These are phyloP conservation scores for Fukomys damarensis DNA, from an alignment of 2,113 vertebrate genomes.

Conservation along the genomic window DNA sequence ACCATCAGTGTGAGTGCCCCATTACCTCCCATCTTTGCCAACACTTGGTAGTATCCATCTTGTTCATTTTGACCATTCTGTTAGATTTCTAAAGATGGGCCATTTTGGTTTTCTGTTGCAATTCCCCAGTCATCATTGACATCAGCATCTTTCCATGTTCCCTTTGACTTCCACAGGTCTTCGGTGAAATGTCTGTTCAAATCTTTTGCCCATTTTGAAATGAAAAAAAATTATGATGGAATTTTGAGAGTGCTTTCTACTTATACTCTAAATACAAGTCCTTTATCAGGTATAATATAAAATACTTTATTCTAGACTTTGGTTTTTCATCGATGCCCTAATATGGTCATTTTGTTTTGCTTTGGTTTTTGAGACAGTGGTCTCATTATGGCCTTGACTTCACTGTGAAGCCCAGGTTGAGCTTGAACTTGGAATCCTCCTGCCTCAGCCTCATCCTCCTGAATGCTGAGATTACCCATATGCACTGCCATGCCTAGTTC, in stretches of 20 bases:
- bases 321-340: background rate
- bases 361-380: background rate
- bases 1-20: fast-evolving
- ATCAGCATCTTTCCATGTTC: background rate
- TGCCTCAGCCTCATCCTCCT: background rate
- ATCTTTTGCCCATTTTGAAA: background rate
- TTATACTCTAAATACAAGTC: background rate
- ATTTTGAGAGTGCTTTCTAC: background rate
- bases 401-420: background rate
- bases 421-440: background rate
- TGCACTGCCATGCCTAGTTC: background rate
- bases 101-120: background rate
- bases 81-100: background rate
- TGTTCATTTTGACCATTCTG: background rate
- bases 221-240: background rate
- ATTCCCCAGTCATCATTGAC: background rate
- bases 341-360: background rate
- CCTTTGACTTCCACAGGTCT: background rate
- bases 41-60: background rate
- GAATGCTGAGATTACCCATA: background rate
- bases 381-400: background rate
- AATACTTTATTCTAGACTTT: background rate
- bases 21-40: too few relatives aligned
- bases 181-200: background rate
- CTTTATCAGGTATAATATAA: background rate